These are phyloP conservation scores for Argyra leucocephala DNA, from an alignment of 2,888 invertebrate species.

Conservation along the genomic window DNA sequence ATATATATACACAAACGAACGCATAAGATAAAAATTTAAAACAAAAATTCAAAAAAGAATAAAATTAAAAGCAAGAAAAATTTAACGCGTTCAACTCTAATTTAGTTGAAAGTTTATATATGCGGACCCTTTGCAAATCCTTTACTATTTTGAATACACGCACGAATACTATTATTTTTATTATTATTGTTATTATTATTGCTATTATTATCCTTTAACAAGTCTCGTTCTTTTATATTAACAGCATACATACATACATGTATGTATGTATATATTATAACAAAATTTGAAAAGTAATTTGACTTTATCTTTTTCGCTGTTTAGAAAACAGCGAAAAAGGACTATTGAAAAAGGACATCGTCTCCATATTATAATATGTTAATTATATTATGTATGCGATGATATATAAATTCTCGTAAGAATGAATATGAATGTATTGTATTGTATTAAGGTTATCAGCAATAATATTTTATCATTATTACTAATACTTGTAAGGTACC, in stretches of 20 bases:
- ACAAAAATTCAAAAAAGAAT: neutral
- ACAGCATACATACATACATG: no score
- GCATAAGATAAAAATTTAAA: neutral
- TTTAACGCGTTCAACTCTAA: neutral
- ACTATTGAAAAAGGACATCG: neutral
- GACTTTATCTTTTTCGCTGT: constrained; percentile 1
- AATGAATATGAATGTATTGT: no score
- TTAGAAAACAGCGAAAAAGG: neutral
- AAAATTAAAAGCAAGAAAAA: neutral
- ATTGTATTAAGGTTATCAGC: neutral
- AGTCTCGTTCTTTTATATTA: neutral
- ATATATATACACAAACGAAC: neutral
- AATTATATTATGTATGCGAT: no score
- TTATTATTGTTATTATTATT: neutral
- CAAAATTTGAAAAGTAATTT: neutral
- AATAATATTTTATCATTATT: neutral
- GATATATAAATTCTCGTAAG: no score
- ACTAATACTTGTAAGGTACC: neutral
- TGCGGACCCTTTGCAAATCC: neutral
- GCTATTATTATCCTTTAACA: neutral
- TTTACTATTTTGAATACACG: neutral
- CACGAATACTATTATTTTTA: neutral
- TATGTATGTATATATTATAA: neutral
- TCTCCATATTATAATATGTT: neutral
- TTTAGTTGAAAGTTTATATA: neutral